Percentiles rank a stretch among this genome's conserved stretches.
phyloP scores from a whole-genome alignment of 2,797 vertebrate genomes.

The Protonibea diacanthus region DNA sequence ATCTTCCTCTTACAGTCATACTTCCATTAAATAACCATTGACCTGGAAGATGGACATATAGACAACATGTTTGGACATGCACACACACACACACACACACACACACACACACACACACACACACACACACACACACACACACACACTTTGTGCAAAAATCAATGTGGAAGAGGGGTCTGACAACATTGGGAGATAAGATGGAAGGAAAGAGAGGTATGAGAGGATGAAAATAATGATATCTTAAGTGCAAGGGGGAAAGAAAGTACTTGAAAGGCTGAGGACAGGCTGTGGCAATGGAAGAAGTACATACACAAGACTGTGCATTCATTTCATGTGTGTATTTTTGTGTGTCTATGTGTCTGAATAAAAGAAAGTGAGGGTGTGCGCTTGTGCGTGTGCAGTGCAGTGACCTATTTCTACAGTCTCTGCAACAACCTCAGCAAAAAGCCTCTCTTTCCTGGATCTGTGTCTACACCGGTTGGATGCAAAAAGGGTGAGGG shows the following conservation, averaged over 20 bases:
- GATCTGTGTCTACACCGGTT: constrained; percentile 56
- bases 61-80: constrained; percentile 49
- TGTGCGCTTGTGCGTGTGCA: constrained; percentile 34
- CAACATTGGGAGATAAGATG: constrained; percentile 59
- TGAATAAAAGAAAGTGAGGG: neutral
- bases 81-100: too few relatives aligned
- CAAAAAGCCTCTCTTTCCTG: constrained; percentile 66
- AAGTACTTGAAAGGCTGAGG: constrained; percentile 62
- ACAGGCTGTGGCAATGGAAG: constrained; percentile 42
- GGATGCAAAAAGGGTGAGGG: constrained; percentile 50
- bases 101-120: too few relatives aligned
- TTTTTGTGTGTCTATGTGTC: constrained; percentile 25
- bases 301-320: constrained; percentile 36
- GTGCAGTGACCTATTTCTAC: constrained; percentile 82
- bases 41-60: constrained; percentile 75
- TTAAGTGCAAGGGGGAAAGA: constrained; percentile 46
- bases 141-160: constrained; percentile 41
- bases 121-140: constrained; percentile 12
- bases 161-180: constrained; percentile 45
- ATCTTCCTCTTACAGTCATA: constrained; percentile 66
- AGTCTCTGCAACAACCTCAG: constrained; percentile 77
- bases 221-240: constrained; percentile 67
- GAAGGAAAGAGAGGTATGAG: constrained; percentile 50
- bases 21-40: constrained; percentile 67
- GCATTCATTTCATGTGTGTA: constrained; percentile 17